These are phyloP conservation scores for Gobius niger DNA, from an alignment of 2,113 vertebrate species.

Conservation along the genomic window DNA sequence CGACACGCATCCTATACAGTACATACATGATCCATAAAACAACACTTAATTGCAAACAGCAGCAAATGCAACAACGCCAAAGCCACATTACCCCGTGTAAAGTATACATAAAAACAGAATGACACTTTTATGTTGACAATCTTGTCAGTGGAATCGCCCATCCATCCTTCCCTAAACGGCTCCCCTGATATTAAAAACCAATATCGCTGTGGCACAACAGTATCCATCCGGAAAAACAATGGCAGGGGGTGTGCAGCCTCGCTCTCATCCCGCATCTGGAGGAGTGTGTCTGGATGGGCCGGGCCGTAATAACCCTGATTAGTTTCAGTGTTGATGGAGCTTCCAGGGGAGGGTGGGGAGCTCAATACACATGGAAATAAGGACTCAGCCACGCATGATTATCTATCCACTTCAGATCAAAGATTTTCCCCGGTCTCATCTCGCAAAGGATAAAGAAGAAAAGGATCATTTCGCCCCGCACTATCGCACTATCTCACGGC, in stretches of 20 bases:
- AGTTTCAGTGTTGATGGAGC: conserved; percentile 62
- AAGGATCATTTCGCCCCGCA: conserved; percentile 43
- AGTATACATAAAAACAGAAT: background rate
- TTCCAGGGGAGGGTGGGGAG: conserved; percentile 52
- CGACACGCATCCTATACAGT: too few species aligned
- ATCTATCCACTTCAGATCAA: conserved; percentile 75
- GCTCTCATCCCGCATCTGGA: conserved; percentile 48
- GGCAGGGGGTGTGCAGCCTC: background rate
- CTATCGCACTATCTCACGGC: conserved; percentile 40
- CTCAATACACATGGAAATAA: conserved; percentile 70
- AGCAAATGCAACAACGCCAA: background rate
- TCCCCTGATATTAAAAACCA: conserved; percentile 17
- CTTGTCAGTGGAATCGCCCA: background rate
- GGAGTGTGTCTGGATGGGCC: conserved; percentile 51
- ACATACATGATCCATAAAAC: background rate
- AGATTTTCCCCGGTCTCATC: conserved; percentile 66
- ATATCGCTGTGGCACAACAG: conserved; percentile 3
- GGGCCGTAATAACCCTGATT: conserved; percentile 68
- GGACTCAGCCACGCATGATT: conserved; percentile 70
- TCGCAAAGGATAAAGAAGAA: conserved; percentile 54
- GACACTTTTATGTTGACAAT: background rate
- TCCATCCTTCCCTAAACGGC: conserved; percentile 1
- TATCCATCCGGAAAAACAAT: conserved; percentile 12
- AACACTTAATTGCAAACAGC: background rate
- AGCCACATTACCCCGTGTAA: background rate